A percentile compares a stretch with the other conserved stretches of the same genome.
Evolutionary conservation across 2,888 invertebrate genomes (phyloP).

Genomic region (Acleris holmiana): DNA sequence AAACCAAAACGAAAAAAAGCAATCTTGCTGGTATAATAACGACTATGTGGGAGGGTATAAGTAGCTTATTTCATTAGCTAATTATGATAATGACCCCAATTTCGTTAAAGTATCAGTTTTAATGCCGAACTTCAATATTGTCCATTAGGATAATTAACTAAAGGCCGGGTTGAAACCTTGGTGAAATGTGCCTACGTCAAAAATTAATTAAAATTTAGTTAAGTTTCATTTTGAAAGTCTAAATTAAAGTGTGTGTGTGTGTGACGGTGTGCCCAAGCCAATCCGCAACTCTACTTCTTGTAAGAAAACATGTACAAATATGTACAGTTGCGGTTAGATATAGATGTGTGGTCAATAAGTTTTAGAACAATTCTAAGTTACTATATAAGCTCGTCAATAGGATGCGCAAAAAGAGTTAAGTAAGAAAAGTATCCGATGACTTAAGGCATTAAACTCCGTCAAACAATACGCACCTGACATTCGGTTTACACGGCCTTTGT

Average conservation of each 20-base stretch:
- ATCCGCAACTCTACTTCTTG: too few relatives aligned
- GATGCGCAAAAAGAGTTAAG: background rate
- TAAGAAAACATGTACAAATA: too few relatives aligned
- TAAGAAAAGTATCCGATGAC: conserved; percentile 8
- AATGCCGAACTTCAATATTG: conserved; percentile 26
- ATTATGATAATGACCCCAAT: conserved; percentile 33
- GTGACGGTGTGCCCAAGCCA: too few relatives aligned
- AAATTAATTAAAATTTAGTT: conserved; percentile 20
- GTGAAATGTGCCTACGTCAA: conserved; percentile 9
- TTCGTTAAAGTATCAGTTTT: conserved; percentile 33
- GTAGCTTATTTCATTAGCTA: conserved; percentile 23
- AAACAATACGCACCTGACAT: conserved; percentile 11
- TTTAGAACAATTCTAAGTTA: too few relatives aligned
- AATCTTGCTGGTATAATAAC: background rate
- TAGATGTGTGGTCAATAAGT: too few relatives aligned
- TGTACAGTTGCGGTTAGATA: too few relatives aligned
- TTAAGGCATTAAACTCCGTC: conserved; percentile 6
- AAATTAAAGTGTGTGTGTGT: too few relatives aligned
- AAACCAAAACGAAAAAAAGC: background rate
- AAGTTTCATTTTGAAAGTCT: background rate
- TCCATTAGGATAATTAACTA: conserved; percentile 34
- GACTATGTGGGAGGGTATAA: conserved; percentile 1
- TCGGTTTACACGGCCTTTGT: conserved; percentile 9
- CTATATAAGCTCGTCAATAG: too few relatives aligned
- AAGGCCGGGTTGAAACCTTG: conserved; percentile 17